These are phyloP conservation scores for Sprattus sprattus DNA, from an alignment of 2,113 vertebrate genomes.

Conservation along the genomic window DNA sequence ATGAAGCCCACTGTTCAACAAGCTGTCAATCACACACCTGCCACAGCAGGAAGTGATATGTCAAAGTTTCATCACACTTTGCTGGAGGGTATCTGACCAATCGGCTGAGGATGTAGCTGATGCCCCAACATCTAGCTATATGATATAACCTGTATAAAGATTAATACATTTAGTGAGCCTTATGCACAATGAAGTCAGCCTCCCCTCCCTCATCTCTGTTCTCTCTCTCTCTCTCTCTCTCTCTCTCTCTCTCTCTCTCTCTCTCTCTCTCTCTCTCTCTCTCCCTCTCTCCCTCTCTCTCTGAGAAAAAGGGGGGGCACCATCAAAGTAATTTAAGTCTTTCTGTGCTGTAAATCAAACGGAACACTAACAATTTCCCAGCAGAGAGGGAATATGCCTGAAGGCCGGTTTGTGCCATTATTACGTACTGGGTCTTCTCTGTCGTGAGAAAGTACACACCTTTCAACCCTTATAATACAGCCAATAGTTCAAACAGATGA, in stretches of 20 bases:
- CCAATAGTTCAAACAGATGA: neutral
- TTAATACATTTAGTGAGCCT: neutral
- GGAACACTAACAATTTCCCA: conserved; percentile 5
- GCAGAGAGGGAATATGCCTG: neutral
- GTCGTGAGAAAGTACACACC: neutral
- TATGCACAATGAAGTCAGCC: neutral
- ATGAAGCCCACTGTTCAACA: neutral
- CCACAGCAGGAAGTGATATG: neutral
- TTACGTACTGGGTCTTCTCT: neutral
- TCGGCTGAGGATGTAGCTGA: neutral
- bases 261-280: no score
- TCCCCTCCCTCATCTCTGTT: neutral
- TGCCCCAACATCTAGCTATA: neutral
- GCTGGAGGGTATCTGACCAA: neutral
- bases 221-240: neutral
- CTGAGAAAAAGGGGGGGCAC: neutral
- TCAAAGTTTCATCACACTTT: neutral
- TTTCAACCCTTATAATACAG: neutral
- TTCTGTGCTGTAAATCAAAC: neutral
- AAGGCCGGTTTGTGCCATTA: neutral
- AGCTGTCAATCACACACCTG: conserved; percentile 14
- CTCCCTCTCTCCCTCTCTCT: neutral
- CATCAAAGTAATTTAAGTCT: neutral
- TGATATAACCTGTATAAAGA: no score
- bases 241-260: neutral